Base-by-base conservation (phyloP, 2,113 vertebrate genomes). In the Mesocricetus auratus region DNA sequence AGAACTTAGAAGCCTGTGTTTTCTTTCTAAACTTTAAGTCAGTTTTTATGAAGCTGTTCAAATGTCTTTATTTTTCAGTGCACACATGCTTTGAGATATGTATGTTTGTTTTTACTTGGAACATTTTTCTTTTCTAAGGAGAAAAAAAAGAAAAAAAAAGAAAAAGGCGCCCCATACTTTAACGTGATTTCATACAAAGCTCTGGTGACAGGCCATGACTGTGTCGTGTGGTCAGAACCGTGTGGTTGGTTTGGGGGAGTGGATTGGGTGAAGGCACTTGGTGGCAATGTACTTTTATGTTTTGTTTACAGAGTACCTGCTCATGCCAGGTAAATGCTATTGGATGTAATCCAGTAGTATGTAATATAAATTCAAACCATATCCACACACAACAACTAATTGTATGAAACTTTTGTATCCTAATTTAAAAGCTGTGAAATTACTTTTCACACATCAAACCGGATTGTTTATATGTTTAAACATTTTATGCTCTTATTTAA, bases 401-500 rank as follows among this genome's bases (percentile, higher is more conserved):
- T 99, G 98, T 99, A 98, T 98, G 98, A 98, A 98, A 99, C 98
- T 99, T 99, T 99, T 99, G 98, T 99, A 99, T 98, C 98, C 98
- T 99, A 99, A 99, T 99, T 99, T 99, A 99, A 99, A 98, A 99
- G 98, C 98, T 99, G 98, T 98, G 98, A 99, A 98, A 99, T 98
- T 98, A 98, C 97, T 99, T 99, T 99, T 99, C 99, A 98, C 98
- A 98, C 99, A 99, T 99, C 98, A 99, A 99, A 99, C 98, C 98
- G 98, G 98, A 98, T 98, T 99, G 98, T 99, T 98, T 99, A 98
- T 99, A 98, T 98, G 98, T 99, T 99, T 97, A 99, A 98, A 99
- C 99, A 98, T 99, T 99, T 99, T 99, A 99, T 99, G 99, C 99
- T 99, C 99, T 99, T 99, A 99, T 99, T 99, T 99, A 99, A 99